A percentile compares a stretch with the other conserved stretches of the same genome.
These are phyloP conservation scores for Clusia tigrina DNA, from an alignment of 2,888 invertebrate genomes.

Conservation along the genomic window DNA sequence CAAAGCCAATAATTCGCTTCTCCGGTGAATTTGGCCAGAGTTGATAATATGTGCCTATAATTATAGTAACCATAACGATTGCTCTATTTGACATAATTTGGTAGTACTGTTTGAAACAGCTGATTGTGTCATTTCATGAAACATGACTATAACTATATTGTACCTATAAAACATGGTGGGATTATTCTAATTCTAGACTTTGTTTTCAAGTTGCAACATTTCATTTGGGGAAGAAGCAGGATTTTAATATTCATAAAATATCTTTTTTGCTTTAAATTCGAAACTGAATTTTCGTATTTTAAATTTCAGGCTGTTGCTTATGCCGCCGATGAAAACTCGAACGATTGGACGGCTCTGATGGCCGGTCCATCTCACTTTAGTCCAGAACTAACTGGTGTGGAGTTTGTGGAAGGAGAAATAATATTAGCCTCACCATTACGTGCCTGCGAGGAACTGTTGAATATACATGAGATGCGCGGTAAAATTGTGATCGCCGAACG, in stretches of 20 bases:
- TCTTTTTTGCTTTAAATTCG: no score
- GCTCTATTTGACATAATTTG: no score
- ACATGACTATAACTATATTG: no score
- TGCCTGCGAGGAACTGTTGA: conserved; percentile 69
- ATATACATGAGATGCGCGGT: conserved; percentile 70
- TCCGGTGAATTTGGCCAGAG: no score
- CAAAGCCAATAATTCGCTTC: no score
- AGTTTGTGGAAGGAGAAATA: conserved; percentile 72
- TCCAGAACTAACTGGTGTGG: conserved; percentile 73
- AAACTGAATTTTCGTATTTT: conserved; percentile 10
- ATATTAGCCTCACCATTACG: conserved; percentile 76
- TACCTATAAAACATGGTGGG: no score
- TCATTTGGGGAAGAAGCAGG: neutral
- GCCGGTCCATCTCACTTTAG: conserved; percentile 95
- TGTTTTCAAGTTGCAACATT: neutral
- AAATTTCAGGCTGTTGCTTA: conserved; percentile 62
- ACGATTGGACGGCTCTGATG: conserved; percentile 66
- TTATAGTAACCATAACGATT: no score
- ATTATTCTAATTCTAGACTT: no score
- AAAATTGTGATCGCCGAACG: conserved; percentile 87
- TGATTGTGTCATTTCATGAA: no score
- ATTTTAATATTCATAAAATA: no score
- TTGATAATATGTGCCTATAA: no score
- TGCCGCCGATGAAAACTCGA: conserved; percentile 57
- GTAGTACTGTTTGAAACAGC: no score